A percentile compares a stretch with the other conserved stretches of the same genome.
phyloP scores from a whole-genome alignment of 1,140 invertebrate species.

The Heliconius hewitsoni region DNA sequence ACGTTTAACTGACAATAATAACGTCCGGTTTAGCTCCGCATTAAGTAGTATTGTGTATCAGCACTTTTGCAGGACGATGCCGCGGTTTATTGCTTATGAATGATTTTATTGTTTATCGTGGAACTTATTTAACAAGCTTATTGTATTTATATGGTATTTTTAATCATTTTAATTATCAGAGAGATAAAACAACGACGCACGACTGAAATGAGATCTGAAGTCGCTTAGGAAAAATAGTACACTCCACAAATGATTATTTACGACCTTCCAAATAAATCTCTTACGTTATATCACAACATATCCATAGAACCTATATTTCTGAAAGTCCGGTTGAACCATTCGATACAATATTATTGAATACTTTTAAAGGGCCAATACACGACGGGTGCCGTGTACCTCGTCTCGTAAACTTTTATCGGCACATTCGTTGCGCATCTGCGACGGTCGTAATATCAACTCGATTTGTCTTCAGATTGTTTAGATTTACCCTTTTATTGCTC shows the following conservation, averaged over 20 bases:
- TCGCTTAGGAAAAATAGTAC: too few species aligned
- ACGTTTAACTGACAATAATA: constrained; percentile 32
- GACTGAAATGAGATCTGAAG: too few species aligned
- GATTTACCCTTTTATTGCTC: constrained; percentile 25
- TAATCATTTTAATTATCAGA: not conserved
- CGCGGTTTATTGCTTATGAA: constrained; percentile 16
- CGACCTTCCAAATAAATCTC: too few species aligned
- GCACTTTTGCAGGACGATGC: constrained; percentile 15
- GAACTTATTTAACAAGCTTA: constrained; percentile 1
- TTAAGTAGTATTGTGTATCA: constrained; percentile 19
- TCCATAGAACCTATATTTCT: not conserved
- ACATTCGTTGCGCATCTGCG: constrained; percentile 21
- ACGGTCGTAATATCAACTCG: constrained; percentile 26
- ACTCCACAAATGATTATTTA: too few species aligned
- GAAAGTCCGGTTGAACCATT: not conserved
- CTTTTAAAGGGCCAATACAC: not conserved
- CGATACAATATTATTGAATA: not conserved
- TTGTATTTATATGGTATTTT: not conserved
- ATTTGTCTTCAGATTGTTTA: constrained; percentile 27
- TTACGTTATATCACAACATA: not conserved
- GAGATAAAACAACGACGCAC: too few species aligned
- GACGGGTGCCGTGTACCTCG: not conserved
- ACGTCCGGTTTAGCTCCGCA: constrained; percentile 29
- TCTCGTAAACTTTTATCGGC: constrained; percentile 39
- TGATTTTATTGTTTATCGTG: not conserved